Percentiles rank a stretch among this genome's conserved stretches.
These are phyloP conservation scores for Polydrusus cervinus DNA, from an alignment of 2,888 invertebrate species.

Conservation along the genomic window DNA sequence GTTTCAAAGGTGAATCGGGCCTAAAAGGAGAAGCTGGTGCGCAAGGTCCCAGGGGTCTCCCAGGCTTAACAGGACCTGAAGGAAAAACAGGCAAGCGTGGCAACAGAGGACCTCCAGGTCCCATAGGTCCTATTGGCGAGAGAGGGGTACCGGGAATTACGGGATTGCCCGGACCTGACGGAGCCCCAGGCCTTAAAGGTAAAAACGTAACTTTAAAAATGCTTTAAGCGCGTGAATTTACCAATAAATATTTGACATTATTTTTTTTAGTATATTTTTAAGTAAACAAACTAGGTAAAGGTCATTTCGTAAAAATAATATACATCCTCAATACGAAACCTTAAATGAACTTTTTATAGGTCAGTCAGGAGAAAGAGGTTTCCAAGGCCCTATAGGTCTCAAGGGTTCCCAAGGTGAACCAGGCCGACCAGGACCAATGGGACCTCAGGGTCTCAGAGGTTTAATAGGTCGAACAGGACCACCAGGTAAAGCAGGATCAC, in stretches of 20 bases:
- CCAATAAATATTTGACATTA: no score
- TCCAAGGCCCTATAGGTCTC: slow-evolving; percentile 77
- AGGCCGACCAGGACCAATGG: slow-evolving; percentile 76
- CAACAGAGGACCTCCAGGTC: slow-evolving; percentile 83
- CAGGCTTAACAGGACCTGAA: slow-evolving; percentile 83
- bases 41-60: slow-evolving; percentile 83
- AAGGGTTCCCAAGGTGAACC: slow-evolving; percentile 78
- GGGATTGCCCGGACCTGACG: slow-evolving; percentile 86
- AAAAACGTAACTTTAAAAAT: slow-evolving; percentile 3
- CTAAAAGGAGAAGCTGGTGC: slow-evolving; percentile 84
- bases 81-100: slow-evolving; percentile 89
- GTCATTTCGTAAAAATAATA: no score
- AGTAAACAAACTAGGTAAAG: no score
- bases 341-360: slow-evolving; percentile 66
- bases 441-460: slow-evolving; percentile 77
- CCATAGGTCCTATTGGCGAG: slow-evolving; percentile 83
- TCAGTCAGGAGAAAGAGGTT: slow-evolving; percentile 82
- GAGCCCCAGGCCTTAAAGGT: slow-evolving; percentile 84
- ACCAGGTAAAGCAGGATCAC: slow-evolving; percentile 80
- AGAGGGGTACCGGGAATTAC: slow-evolving; percentile 78
- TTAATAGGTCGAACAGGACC: slow-evolving; percentile 81
- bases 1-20: slow-evolving; percentile 86
- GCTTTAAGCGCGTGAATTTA: no score
- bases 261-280: no score
- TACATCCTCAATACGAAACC: no score